Conservation (phyloP, 2,888 invertebrate genomes). For the Colletes collaris region DNA sequence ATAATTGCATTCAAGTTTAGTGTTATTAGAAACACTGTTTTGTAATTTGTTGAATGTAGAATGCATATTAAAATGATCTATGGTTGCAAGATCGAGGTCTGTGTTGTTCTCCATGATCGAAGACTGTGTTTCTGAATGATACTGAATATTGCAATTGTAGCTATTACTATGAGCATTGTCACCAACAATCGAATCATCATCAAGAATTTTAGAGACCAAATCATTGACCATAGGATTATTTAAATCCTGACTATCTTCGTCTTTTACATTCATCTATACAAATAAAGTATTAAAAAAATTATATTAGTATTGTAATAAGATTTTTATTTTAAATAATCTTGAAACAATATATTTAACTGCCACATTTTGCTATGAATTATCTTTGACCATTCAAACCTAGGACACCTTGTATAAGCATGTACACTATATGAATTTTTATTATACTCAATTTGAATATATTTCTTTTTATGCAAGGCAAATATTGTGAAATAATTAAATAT, state of each 20-base stretch:
- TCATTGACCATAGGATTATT: constrained; percentile 87
- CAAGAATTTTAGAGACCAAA: constrained; percentile 87
- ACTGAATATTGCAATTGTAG: constrained; percentile 73
- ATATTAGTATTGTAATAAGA: constrained; percentile 13
- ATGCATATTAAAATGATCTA: constrained; percentile 55
- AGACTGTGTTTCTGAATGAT: constrained; percentile 52
- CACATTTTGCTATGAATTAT: neutral
- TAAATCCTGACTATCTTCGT: constrained; percentile 80
- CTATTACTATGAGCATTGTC: constrained; percentile 72
- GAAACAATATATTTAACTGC: neutral
- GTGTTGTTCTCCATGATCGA: constrained; percentile 50
- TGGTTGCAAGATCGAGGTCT: constrained; percentile 49
- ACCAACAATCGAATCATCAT: constrained; percentile 84
- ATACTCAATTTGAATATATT: neutral
- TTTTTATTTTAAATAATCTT: neutral
- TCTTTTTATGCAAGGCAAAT: no score
- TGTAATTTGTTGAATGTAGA: constrained; percentile 61
- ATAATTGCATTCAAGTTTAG: constrained; percentile 73
- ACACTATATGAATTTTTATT: constrained; percentile 5
- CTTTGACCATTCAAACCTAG: neutral
- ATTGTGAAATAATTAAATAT: no score
- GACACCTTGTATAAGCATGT: neutral
- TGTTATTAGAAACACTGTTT: constrained; percentile 52
- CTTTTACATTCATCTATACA: constrained; percentile 76
- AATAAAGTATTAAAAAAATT: constrained; percentile 23